These are phyloP conservation scores for Diarsia brunnea DNA, from an alignment of 2,888 invertebrate genomes.

Conservation along the genomic window DNA sequence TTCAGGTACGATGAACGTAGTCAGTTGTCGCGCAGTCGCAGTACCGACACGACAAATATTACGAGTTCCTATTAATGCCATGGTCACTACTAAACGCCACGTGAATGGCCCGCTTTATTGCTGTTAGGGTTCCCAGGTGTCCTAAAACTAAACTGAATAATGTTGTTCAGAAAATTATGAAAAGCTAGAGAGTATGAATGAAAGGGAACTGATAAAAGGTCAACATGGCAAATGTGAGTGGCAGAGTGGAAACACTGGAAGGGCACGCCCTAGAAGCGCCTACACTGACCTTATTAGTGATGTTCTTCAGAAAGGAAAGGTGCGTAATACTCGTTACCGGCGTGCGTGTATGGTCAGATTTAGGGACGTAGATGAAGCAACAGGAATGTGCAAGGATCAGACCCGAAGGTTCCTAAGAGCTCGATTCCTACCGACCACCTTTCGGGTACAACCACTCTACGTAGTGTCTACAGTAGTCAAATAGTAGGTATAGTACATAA, in stretches of 20 bases:
- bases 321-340: background rate
- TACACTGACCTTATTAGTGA: background rate
- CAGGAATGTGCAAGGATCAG: background rate
- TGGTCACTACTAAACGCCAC: slow-evolving; percentile 63
- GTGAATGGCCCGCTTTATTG: slow-evolving; percentile 59
- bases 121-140: slow-evolving; percentile 38
- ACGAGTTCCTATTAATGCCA: slow-evolving; percentile 61
- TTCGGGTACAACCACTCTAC: background rate
- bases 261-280: background rate
- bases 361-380: background rate
- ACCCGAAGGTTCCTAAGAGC: background rate
- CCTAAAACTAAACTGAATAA: slow-evolving; percentile 1
- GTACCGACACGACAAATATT: slow-evolving; percentile 56
- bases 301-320: background rate
- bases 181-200: background rate
- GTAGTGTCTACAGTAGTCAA: background rate
- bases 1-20: slow-evolving; percentile 63
- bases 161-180: background rate
- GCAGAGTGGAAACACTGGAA: background rate
- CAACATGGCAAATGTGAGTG: background rate
- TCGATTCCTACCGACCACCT: background rate
- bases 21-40: slow-evolving; percentile 27
- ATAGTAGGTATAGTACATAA: background rate
- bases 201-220: background rate
- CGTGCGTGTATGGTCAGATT: background rate